Evolutionary conservation across 2,113 vertebrate genomes (phyloP).

Genomic region (Todiramphus chloris): DNA sequence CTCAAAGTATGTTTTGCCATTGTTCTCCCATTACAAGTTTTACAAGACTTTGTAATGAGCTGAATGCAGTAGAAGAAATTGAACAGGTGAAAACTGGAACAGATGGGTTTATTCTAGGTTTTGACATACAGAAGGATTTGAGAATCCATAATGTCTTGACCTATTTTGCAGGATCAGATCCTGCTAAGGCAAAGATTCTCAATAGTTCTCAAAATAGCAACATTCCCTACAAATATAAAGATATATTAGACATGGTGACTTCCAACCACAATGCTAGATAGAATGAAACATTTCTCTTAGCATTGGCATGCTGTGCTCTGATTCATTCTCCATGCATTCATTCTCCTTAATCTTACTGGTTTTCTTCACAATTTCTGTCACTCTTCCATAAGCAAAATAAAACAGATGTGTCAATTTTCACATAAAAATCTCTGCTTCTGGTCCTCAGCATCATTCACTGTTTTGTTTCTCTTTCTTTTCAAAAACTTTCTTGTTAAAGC

Average conservation of each 20-base stretch:
- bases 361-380: neutral
- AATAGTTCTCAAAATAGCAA: constrained; percentile 15
- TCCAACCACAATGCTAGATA: neutral
- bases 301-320: neutral
- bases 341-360: neutral
- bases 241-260: neutral
- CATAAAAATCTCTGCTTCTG: neutral
- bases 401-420: neutral
- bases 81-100: neutral
- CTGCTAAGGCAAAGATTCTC: neutral
- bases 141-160: neutral
- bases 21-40: neutral
- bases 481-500: neutral
- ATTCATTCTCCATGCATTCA: neutral
- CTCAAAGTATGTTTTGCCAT: neutral
- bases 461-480: neutral
- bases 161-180: neutral
- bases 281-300: neutral
- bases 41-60: neutral
- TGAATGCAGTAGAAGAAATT: neutral
- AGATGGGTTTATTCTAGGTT: neutral
- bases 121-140: neutral
- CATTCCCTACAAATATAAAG: neutral
- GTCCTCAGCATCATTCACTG: neutral
- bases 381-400: neutral